Percentiles rank a stretch among this genome's conserved stretches.
Conservation (phyloP, 2,113 vertebrate genomes). For the Calidris pugnax region DNA sequence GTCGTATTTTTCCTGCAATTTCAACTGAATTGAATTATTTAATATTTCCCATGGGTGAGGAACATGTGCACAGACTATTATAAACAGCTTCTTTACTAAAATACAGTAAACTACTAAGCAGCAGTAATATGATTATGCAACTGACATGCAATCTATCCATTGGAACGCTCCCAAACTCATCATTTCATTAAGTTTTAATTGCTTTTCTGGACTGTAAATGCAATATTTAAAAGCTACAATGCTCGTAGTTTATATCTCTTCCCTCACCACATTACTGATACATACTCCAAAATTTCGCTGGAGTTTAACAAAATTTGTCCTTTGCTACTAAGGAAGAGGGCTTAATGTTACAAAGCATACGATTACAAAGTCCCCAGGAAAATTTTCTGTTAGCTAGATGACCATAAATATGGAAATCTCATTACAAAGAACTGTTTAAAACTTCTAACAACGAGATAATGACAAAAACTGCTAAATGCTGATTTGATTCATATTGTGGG, state of each 20-base stretch:
- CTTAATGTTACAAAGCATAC: not conserved
- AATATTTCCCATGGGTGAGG: not conserved
- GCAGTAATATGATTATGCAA: not conserved
- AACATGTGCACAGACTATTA: not conserved
- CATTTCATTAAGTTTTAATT: not conserved
- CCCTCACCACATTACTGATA: not conserved
- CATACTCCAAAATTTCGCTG: not conserved
- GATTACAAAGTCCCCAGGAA: conserved; percentile 37
- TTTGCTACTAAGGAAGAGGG: not conserved
- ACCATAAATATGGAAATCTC: conserved; percentile 59
- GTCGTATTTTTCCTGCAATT: not conserved
- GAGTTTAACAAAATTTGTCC: not conserved
- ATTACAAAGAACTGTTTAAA: conserved; percentile 54
- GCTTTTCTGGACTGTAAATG: not conserved
- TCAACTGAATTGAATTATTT: not conserved
- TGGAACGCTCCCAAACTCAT: not conserved
- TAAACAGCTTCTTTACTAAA: not conserved
- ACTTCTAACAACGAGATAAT: not conserved
- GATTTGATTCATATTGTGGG: conserved; percentile 20
- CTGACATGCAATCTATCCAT: not conserved
- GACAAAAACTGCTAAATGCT: conserved; percentile 14
- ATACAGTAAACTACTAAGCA: not conserved
- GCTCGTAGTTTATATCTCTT: not conserved
- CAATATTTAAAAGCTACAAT: not conserved
- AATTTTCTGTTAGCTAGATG: not conserved